Evolutionary conservation across 2,797 vertebrate species (phyloP), one percentile per base, ranked within the genome.

Genomic region (Hypotaenidia philippensis): DNA sequence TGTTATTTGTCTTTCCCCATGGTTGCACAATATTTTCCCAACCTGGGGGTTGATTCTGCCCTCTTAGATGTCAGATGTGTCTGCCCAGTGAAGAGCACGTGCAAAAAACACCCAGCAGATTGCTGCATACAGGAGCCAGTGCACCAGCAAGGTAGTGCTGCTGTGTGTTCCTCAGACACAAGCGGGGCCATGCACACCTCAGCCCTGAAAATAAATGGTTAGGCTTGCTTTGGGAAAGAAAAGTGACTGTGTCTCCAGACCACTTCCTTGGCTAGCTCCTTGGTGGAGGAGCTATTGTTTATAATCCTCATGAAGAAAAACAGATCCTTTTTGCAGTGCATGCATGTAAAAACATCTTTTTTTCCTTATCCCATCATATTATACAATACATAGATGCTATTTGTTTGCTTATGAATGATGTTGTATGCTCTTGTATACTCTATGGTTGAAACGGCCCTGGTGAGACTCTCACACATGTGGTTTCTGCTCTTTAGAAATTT

Each of bases 31-130:
- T 38, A 32, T 45, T 44, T 52, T 87, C 75, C 49, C 60, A 38
- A 9, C 40, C n/a, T 41, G 44, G 65, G n/a, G 9, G 8, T 12
- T 70, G 41, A 57, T 87, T 80, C 53, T 61, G 61, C 40, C n/a
- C 29, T 1, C 0, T 53, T 44, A 23, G 0, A 0, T 8, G 11
- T 32, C 0, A 0, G 34, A 13, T 13, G 23, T 49, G 31, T n/a
- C 68, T 79, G 59, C 27, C 34, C n/a, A 56, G 18, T 34, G 8
- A 70, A 70, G 4, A 66, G 12, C 31, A 49, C 1, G 0, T 31
- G n/a, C 1, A 6, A 72, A 86, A 66, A 66, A 3, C 14, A 83
- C 3, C 3, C 3, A 1, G 13, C 20, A 34, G 21, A 4, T 25
- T 44, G 10, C 45, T 83, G 19, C 15, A 6, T 26, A 27, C 1